Conservation (phyloP, 2,113 vertebrate genomes). For the Ifrita kowaldi region DNA sequence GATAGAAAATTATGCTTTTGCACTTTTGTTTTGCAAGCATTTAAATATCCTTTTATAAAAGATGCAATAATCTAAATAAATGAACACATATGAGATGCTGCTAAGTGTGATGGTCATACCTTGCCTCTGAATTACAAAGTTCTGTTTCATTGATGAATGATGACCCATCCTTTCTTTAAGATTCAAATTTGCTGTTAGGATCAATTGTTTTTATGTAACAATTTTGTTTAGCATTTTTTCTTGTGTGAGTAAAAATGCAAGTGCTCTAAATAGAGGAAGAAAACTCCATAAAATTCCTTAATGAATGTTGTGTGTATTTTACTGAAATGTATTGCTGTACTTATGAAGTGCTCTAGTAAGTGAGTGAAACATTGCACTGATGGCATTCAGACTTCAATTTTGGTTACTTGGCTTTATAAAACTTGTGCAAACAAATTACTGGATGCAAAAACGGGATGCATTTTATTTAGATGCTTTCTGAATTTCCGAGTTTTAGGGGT, state of each 20-base stretch:
- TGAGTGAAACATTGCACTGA: slow-evolving; percentile 37
- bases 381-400: slow-evolving; percentile 9
- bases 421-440: slow-evolving; percentile 40
- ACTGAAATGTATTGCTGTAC: slow-evolving; percentile 49
- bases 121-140: not conserved
- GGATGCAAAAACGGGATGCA: slow-evolving; percentile 33
- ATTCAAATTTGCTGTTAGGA: not conserved
- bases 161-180: not conserved
- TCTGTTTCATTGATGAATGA: not conserved
- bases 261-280: slow-evolving; percentile 20
- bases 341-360: slow-evolving; percentile 22
- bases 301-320: slow-evolving; percentile 6
- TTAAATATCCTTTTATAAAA: not conserved
- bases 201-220: not conserved
- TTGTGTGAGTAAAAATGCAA: not conserved
- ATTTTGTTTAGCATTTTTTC: not conserved
- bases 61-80: not conserved
- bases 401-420: slow-evolving; percentile 44
- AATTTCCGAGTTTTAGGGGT: slow-evolving; percentile 45
- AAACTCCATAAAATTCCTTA: slow-evolving; percentile 50
- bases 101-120: not conserved
- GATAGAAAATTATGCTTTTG: not conserved
- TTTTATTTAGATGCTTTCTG: slow-evolving; percentile 7
- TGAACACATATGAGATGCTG: not conserved
- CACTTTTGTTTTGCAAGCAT: not conserved